A percentile compares a stretch with the other conserved stretches of the same genome.
These are phyloP conservation scores for Sebastes fasciatus DNA, from an alignment of 2,113 vertebrate species.

Conservation along the genomic window DNA sequence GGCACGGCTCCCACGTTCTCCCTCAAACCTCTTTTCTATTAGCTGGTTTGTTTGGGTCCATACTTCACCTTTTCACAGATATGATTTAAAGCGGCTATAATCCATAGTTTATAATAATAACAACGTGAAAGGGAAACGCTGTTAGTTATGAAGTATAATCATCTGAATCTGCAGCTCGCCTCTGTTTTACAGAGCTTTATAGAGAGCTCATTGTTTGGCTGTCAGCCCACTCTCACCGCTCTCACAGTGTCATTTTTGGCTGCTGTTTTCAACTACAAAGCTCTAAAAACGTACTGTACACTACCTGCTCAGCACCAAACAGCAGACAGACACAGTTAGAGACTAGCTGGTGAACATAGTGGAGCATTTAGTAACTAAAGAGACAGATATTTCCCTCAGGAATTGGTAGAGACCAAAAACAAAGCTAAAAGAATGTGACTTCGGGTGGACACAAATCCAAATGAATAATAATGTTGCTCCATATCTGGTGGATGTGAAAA, in stretches of 20 bases:
- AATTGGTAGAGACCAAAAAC: not conserved
- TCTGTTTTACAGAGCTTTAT: not conserved
- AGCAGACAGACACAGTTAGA: not conserved
- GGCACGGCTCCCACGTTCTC: slow-evolving; percentile 56
- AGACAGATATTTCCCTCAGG: not conserved
- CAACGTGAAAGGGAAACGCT: not conserved
- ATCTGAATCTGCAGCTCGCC: not conserved
- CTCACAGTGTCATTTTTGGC: no score
- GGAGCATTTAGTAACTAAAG: not conserved
- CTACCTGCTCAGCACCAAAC: not conserved
- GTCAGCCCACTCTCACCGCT: no score
- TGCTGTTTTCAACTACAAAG: not conserved
- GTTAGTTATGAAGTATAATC: not conserved
- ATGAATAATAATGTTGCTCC: not conserved
- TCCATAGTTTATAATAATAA: no score
- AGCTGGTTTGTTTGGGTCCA: not conserved
- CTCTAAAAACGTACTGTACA: not conserved
- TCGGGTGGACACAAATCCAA: not conserved
- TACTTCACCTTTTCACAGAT: not conserved
- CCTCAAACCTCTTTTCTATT: slow-evolving; percentile 17
- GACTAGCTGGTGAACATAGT: not conserved
- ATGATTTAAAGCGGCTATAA: not conserved
- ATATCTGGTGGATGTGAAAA: not conserved
- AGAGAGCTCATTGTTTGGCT: not conserved
- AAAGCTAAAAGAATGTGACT: not conserved